Base-by-base conservation (phyloP, 2,113 vertebrate genomes). In the Agelaius phoeniceus region DNA sequence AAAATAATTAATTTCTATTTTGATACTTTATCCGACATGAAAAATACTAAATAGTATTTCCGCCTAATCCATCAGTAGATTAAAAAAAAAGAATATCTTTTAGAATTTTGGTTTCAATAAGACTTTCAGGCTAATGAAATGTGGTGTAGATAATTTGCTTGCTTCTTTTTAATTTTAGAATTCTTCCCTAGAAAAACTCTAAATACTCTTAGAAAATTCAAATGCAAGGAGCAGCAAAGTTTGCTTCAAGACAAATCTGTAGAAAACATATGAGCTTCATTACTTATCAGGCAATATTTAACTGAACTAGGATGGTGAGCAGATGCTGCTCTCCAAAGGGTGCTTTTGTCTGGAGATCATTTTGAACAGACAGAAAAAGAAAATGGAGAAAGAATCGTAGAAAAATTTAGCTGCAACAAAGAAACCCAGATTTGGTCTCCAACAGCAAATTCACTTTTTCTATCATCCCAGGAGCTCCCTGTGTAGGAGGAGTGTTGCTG, bases 211-310 rank as follows among this genome's bases (percentile, higher is more conserved):
- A 76, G 63, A 84, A 91, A 85, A 93, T 66, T 87, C 59, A 80
- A 84, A 30, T 62, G 22, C n/a, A 48, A 90, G 65, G 59, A 84
- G 77, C 30, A 93, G 49, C 37, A 91, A 87, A 80, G 67, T 76
- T 90, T 73, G 4, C 49, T 84, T 66, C 41, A 84, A 63, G 51
- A 81, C 48, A 89, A 79, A 54, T 59, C 69, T 85, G 66, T 75
- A 44, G 71, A 75, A 84, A 96, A 58, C 81, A 66, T 71, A 76
- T 28, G 57, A 96, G 65, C 44, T 79, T 85, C 66, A 58, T 78
- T 86, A 94, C 69, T 91, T 93, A 79, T 69, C 80, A 84, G 87
- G 48, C 73, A 90, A 35, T 95, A 83, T 87, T 95, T 95, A 92
- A 89, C 89, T 46, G 51, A 95, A 83, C 69, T 69, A 87, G 13